Evolutionary conservation across 2,888 invertebrate species (phyloP).

Genomic region (Drosophila melanosoma): DNA sequence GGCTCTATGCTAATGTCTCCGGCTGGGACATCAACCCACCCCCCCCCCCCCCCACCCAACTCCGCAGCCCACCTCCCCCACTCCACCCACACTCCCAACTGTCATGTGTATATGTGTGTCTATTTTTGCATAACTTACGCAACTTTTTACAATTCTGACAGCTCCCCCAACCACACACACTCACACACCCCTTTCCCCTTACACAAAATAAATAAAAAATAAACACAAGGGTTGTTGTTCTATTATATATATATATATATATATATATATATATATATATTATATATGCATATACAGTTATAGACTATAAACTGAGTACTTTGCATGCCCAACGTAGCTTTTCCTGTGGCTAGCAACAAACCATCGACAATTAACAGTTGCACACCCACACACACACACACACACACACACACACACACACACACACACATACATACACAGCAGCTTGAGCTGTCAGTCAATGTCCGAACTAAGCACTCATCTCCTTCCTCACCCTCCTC

Average conservation of each 20-base stretch:
- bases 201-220: conserved; percentile 10
- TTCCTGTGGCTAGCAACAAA: conserved; percentile 40
- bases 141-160: conserved; percentile 68
- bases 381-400: conserved; percentile 15
- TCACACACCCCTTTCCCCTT: background rate
- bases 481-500: background rate
- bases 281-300: conserved; percentile 21
- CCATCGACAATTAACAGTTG: conserved; percentile 59
- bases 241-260: conserved; percentile 30
- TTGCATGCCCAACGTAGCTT: conserved; percentile 32
- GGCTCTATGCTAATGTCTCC: conserved; percentile 69
- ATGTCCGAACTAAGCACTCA: conserved; percentile 41
- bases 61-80: background rate
- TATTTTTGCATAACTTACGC: conserved; percentile 70
- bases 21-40: conserved; percentile 41
- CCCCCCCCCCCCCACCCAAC: background rate
- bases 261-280: conserved; percentile 2
- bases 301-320: conserved; percentile 46
- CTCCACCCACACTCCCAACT: conserved; percentile 3
- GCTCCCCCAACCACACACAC: conserved; percentile 20
- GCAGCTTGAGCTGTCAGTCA: conserved; percentile 50
- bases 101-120: conserved; percentile 51
- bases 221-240: conserved; percentile 61
- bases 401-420: conserved; percentile 6
- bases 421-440: background rate